Evolutionary conservation across 2,113 vertebrate species (phyloP).

Genomic region (Laticauda colubrina): DNA sequence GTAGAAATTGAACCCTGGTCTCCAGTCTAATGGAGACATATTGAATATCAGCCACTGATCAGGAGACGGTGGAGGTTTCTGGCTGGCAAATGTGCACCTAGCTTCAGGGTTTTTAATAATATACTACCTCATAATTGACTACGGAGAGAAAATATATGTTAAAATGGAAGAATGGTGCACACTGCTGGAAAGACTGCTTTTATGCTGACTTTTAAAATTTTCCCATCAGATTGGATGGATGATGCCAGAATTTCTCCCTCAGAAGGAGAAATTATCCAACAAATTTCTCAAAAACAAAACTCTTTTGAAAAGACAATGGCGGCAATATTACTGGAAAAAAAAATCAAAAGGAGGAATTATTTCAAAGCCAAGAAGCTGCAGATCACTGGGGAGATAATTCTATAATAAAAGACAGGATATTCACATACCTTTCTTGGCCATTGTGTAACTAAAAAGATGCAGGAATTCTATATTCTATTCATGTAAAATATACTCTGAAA

Average conservation of each 20-base stretch:
- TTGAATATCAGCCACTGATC: fast-evolving
- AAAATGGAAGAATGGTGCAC: neutral
- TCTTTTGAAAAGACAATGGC: neutral
- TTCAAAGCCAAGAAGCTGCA: neutral
- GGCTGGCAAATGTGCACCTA: fast-evolving
- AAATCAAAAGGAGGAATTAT: neutral
- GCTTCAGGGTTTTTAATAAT: neutral
- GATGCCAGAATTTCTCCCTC: neutral
- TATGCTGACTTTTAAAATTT: neutral
- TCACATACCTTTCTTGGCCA: neutral
- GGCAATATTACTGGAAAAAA: neutral
- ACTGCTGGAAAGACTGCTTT: neutral
- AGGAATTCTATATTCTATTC: neutral
- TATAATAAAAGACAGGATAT: neutral
- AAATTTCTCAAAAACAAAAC: neutral
- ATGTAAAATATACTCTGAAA: neutral
- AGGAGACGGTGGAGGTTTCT: constrained; percentile 12
- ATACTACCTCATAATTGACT: neutral
- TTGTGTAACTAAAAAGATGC: neutral
- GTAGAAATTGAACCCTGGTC: neutral
- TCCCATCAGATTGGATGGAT: neutral
- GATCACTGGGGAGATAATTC: neutral
- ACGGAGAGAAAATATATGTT: neutral
- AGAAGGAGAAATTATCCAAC: neutral
- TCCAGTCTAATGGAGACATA: constrained; percentile 1